Evolutionary conservation across 2,113 vertebrate species (phyloP).

Genomic region (Capreolus pygargus): DNA sequence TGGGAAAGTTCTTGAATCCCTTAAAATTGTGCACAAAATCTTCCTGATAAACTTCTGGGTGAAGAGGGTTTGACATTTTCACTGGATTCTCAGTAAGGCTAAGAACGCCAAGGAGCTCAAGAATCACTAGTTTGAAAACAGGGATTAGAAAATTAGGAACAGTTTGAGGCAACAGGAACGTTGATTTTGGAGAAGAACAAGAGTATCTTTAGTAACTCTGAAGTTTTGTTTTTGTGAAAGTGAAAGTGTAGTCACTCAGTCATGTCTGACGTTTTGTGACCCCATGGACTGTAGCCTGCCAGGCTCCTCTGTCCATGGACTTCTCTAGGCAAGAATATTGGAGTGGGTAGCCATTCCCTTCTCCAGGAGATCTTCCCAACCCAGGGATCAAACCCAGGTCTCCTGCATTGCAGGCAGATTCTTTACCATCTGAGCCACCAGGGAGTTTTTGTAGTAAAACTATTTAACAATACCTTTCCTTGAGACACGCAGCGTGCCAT

Average conservation of each 20-base stretch:
- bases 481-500: not conserved
- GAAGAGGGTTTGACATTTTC: not conserved
- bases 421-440: not conserved
- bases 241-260: not conserved
- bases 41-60: not conserved
- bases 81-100: not conserved
- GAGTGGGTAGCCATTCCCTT: not conserved
- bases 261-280: not conserved
- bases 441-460: not conserved
- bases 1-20: not conserved
- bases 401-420: not conserved
- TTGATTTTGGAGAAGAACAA: not conserved
- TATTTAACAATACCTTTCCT: not conserved
- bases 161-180: not conserved
- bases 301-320: not conserved
- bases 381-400: not conserved
- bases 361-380: not conserved
- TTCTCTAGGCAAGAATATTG: not conserved
- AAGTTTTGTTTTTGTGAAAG: not conserved
- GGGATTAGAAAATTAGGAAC: not conserved
- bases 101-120: not conserved
- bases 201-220: not conserved
- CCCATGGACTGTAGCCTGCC: not conserved
- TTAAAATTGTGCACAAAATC: not conserved
- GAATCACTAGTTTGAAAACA: not conserved